Base-by-base conservation (phyloP, 2,797 vertebrate species). In the Spatula clypeata region DNA sequence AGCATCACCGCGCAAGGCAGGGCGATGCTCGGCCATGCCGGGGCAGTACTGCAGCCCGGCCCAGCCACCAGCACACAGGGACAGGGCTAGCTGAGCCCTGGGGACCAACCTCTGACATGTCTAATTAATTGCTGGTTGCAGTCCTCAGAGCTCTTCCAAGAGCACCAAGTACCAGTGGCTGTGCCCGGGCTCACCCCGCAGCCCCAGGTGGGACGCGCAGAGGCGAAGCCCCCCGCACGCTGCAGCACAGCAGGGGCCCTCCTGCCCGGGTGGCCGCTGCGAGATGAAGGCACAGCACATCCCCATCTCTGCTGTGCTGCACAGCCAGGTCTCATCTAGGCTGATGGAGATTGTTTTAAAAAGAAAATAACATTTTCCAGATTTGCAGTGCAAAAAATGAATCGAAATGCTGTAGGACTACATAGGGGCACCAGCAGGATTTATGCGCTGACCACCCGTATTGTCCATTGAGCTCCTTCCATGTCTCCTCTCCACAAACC, bases 11-110 rank as follows among this genome's bases (percentile, higher is more conserved):
- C 4, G 0, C 1, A 5, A 24, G n/a, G 42, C 29, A 29, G 38
- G n/a, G 14, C 4, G 2, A 57, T 2, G 7, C 31, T 13, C 11
- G 4, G 3, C 32, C 8, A 0, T 16, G 27, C 57, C 4, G 0
- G 61, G 62, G 32, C 55, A 49, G 55, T 2, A 2, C 69, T 2
- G 2, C 23, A 40, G 45, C 45, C 6, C 0, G 13, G 51, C 40
- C 38, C 8, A 7, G 36, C 36, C 3, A 0, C 40, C 3, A 1
- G 57, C 55, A 32, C 1, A 0, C 0, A 0, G 45, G 57, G 32
- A 80, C 54, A 23, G 1, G 0, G 75, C 32, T 36, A 24, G 13
- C 32, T 31, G 55, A 24, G 26, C 64, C 18, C 55, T 5, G 14
- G 27, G 38, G 42, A 21, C 31, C 42, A 40, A 57, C 5, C 47